Evolutionary conservation across 2,888 invertebrate genomes (phyloP).

Genomic region (Morpho deidamia): DNA sequence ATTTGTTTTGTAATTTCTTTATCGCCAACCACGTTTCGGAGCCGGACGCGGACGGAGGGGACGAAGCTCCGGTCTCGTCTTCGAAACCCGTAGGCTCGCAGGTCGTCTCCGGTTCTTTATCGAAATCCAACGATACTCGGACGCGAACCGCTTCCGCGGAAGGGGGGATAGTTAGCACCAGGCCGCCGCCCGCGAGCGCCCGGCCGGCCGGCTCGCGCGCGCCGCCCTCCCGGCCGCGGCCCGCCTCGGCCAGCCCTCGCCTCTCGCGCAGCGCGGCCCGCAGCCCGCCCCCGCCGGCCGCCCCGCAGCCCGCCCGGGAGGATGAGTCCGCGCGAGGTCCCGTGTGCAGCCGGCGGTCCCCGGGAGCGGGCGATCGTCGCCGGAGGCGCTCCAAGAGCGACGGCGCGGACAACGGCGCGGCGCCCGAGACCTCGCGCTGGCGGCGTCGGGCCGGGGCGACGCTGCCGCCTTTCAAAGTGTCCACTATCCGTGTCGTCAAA

Average conservation of each 20-base stretch:
- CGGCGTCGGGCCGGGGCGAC: not conserved
- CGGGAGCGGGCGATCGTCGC: not conserved
- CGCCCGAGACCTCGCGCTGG: not conserved
- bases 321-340: not conserved
- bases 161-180: conserved; percentile 32
- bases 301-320: conserved; percentile 11
- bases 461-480: not conserved
- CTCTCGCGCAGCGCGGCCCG: conserved; percentile 30
- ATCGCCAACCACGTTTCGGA: conserved; percentile 31
- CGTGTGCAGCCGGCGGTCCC: not conserved
- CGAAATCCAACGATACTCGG: conserved; percentile 19
- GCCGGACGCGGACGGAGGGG: not conserved
- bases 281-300: conserved; percentile 23
- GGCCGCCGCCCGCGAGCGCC: conserved; percentile 14
- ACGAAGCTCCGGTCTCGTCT: too few relatives aligned
- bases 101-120: not conserved
- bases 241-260: conserved; percentile 31
- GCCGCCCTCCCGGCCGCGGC: not conserved
- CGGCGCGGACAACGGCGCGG: not conserved
- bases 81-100: not conserved
- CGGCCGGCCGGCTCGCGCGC: not conserved
- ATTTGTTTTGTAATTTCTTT: conserved; percentile 29
- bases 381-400: not conserved
- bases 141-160: conserved; percentile 25
- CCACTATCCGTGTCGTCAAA: too few relatives aligned